Conservation (phyloP, 2,888 invertebrate genomes). For the Stramonita haemastoma region DNA sequence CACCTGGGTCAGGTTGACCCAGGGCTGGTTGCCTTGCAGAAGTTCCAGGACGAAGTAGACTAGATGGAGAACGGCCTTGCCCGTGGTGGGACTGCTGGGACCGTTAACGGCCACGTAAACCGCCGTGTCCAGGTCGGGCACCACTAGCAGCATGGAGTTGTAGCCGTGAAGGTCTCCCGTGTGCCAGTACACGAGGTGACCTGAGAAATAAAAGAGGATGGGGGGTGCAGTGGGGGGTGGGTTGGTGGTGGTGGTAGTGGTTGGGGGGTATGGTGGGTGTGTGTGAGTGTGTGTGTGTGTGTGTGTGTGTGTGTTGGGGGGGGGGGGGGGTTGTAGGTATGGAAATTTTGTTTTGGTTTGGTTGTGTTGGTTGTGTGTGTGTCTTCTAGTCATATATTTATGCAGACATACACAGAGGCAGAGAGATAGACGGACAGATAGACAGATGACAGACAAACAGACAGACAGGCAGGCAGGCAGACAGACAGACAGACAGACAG, state of each 20-base stretch:
- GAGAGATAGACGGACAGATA: background rate
- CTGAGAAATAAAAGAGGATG: slow-evolving; percentile 12
- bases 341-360: too few species aligned
- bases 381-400: background rate
- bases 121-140: slow-evolving; percentile 41
- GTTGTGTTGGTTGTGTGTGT: too few species aligned
- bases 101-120: slow-evolving; percentile 46
- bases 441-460: background rate
- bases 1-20: slow-evolving; percentile 41
- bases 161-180: slow-evolving; percentile 44
- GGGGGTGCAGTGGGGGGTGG: background rate
- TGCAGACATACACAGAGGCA: background rate
- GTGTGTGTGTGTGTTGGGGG: too few species aligned
- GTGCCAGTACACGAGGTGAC: slow-evolving; percentile 39
- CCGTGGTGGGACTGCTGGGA: slow-evolving; percentile 31
- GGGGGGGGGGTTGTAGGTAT: too few species aligned
- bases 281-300: too few species aligned
- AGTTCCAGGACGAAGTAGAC: slow-evolving; percentile 43
- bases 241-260: too few species aligned
- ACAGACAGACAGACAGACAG: background rate
- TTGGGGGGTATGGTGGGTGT: too few species aligned
- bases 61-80: slow-evolving; percentile 27
- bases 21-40: slow-evolving; percentile 31
- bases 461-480: too few species aligned
- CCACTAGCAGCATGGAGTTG: slow-evolving; percentile 41